A percentile compares a stretch with the other conserved stretches of the same genome.
Evolutionary conservation across 1,140 invertebrate species (phyloP).

Genomic region (Globodera ellingtonae): DNA sequence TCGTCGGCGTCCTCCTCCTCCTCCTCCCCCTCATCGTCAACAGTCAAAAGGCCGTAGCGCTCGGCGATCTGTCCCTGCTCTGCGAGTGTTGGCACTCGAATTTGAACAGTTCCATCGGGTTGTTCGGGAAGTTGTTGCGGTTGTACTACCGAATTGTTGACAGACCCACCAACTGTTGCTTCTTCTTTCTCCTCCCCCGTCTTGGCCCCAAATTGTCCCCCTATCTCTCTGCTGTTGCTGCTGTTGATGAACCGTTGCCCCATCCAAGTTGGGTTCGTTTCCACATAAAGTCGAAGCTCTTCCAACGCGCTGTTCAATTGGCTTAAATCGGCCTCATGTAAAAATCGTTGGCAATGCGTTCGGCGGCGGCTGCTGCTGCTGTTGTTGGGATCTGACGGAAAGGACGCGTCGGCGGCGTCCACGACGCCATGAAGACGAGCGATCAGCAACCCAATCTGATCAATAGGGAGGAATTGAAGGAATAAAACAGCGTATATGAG

Average conservation of each 20-base stretch:
- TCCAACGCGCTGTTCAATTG: slow-evolving; percentile 20
- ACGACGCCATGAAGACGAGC: slow-evolving; percentile 42
- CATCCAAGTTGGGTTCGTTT: slow-evolving; percentile 37
- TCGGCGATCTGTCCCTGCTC: slow-evolving; percentile 16
- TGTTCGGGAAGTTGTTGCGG: neutral
- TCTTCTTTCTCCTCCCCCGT: slow-evolving; percentile 9
- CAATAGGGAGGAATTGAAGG: neutral
- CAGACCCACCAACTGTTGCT: neutral
- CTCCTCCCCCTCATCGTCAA: slow-evolving; percentile 8
- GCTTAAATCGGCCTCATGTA: slow-evolving; percentile 31
- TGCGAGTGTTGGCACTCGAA: slow-evolving; percentile 7
- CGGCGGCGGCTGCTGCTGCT: slow-evolving; percentile 2
- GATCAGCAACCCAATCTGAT: slow-evolving; percentile 35
- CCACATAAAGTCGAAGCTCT: slow-evolving; percentile 3
- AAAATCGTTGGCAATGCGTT: neutral
- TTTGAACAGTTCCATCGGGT: neutral
- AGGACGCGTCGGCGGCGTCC: slow-evolving; percentile 11
- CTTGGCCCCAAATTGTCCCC: neutral
- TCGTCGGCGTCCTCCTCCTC: slow-evolving; percentile 3
- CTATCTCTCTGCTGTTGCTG: neutral
- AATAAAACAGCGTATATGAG: neutral
- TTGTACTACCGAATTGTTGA: neutral
- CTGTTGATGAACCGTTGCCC: slow-evolving; percentile 17
- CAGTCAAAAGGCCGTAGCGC: slow-evolving; percentile 11
- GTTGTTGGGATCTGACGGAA: neutral